Base-by-base conservation (phyloP, 1,140 invertebrate species). In the Ostrea edulis region DNA sequence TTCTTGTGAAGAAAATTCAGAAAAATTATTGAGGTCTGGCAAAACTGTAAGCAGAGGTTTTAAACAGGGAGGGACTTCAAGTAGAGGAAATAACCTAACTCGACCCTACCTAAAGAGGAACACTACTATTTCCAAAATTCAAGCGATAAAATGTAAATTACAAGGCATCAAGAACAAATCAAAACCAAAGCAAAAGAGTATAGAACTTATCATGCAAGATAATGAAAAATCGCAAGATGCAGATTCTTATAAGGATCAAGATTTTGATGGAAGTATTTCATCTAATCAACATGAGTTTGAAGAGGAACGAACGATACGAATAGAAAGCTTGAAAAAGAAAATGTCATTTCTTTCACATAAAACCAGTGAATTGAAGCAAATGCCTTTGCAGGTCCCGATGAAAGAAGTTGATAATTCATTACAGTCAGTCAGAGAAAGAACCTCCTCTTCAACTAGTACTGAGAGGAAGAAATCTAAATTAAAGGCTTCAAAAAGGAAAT, bases 51-150 rank as follows among this genome's bases (percentile, higher is more conserved):
- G 14, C 8, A 77, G 25, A 77, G 7, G 7, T 29, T 12, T 35
- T 12, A 25, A 9, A 77, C 68, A 44, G 35, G 68, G 68, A 77
- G 68, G 68, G 9, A 77, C 14, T 14, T 77, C 68, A 0, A 77
- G 68, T 3, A 77, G 25, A 3, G 29, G 25, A 77, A 77, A 77
- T 14, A 3, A 22, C 14, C 25, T 25, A 35, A 29, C 68, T 77
- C 68, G 29, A 25, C 68, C 68, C 29, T 77, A 77, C 68, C 25
- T 77, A 35, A 77, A 77, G 25, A 77, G 68, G 35, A 77, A 77
- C 68, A 77, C 68, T 29, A 9, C 68, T 29, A 17, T 35, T 29
- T 77, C 29, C 29, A 77, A 77, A 77, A 77, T 77, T 35, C 68
- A 35, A 9, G 68, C 68, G 35, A 35, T 77, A 14, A 77, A 77